Conservation (phyloP, 2,113 vertebrate genomes). For the Macroglossus sobrinus region DNA sequence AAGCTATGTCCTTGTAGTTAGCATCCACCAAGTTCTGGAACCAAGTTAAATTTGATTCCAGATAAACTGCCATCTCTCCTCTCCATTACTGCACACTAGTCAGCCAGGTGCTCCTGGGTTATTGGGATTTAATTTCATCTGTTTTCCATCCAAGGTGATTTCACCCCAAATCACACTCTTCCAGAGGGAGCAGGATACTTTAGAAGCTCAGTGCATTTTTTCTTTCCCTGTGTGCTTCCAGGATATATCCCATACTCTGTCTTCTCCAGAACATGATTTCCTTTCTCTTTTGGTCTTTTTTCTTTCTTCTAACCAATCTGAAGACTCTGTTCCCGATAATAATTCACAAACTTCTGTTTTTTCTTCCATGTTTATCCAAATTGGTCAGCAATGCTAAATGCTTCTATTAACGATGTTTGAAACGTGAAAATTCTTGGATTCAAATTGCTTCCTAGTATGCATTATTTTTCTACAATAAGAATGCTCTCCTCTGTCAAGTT, state of each 20-base stretch:
- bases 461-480: not conserved
- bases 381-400: not conserved
- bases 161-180: not conserved
- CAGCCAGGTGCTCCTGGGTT: not conserved
- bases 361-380: not conserved
- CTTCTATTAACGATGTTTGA: not conserved
- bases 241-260: not conserved
- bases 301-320: not conserved
- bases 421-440: not conserved
- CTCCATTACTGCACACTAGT: not conserved
- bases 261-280: not conserved
- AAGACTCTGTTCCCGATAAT: not conserved
- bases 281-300: not conserved
- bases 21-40: not conserved
- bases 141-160: not conserved
- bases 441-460: slow-evolving; percentile 1
- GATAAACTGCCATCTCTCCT: not conserved
- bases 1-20: not conserved
- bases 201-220: not conserved
- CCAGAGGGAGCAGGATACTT: not conserved
- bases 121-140: not conserved
- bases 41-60: not conserved
- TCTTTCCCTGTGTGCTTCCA: not conserved
- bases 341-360: slow-evolving; percentile 28
- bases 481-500: not conserved